Evolutionary conservation across 2,888 invertebrate genomes (phyloP).

Genomic region (Phania funesta): DNA sequence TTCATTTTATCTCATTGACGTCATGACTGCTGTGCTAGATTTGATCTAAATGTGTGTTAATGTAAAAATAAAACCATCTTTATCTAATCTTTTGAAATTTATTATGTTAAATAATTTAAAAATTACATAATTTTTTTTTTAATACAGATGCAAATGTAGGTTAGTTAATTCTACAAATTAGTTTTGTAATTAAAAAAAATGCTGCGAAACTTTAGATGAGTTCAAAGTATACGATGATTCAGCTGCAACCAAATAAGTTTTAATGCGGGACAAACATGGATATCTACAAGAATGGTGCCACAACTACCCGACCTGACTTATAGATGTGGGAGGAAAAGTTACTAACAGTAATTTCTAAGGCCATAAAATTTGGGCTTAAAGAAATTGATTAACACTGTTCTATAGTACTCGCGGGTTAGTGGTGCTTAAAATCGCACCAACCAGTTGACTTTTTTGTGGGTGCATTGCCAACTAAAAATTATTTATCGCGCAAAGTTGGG

Average conservation of each 20-base stretch:
- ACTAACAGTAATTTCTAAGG: too few relatives aligned
- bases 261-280: not conserved
- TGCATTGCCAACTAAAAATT: too few relatives aligned
- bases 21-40: not conserved
- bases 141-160: not conserved
- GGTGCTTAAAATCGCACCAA: too few relatives aligned
- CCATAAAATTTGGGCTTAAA: too few relatives aligned
- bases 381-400: too few relatives aligned
- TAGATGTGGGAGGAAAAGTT: too few relatives aligned
- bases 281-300: not conserved
- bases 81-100: not conserved
- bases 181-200: not conserved
- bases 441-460: too few relatives aligned
- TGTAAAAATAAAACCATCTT: not conserved
- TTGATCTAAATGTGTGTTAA: not conserved
- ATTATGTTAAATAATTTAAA: not conserved
- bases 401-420: too few relatives aligned
- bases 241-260: not conserved
- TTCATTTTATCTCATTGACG: not conserved
- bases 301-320: too few relatives aligned
- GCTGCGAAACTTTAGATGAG: not conserved
- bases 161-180: not conserved
- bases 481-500: too few relatives aligned
- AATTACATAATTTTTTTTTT: not conserved
- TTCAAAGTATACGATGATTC: not conserved